Evolutionary conservation across 2,888 invertebrate species (phyloP).

Genomic region (Drosophila flavopinicola): DNA sequence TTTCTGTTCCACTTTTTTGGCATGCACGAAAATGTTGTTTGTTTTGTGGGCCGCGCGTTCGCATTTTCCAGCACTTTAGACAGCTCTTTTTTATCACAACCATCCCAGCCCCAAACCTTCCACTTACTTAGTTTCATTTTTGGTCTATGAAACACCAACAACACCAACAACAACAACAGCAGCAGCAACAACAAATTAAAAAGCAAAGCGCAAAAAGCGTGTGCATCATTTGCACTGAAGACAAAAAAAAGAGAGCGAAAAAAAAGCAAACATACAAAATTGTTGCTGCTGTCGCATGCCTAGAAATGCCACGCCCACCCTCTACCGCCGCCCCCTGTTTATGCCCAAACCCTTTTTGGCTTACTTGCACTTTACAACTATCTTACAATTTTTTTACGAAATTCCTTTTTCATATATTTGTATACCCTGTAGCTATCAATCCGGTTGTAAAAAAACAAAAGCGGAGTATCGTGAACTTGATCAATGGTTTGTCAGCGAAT

Average conservation of each 20-base stretch:
- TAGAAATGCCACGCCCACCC: constrained; percentile 2
- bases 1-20: constrained; percentile 10
- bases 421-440: constrained; percentile 13
- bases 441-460: neutral
- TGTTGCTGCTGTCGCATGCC: constrained; percentile 45
- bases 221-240: too few relatives aligned
- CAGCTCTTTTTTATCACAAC: constrained; percentile 37
- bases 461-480: constrained; percentile 1
- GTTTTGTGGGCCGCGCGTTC: constrained; percentile 31
- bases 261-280: constrained; percentile 6
- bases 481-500: too few relatives aligned
- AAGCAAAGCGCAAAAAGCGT: constrained; percentile 53
- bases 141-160: constrained; percentile 40
- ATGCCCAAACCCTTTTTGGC: constrained; percentile 23
- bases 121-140: constrained; percentile 77
- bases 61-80: constrained; percentile 58
- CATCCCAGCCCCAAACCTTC: constrained; percentile 26
- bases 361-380: constrained; percentile 60
- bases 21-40: constrained; percentile 23
- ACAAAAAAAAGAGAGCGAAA: constrained; percentile 55
- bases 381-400: constrained; percentile 27
- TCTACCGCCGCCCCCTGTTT: neutral
- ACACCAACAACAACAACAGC: constrained; percentile 21
- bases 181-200: constrained; percentile 19
- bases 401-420: constrained; percentile 5